Conservation (phyloP, 2,888 invertebrate species). For the Cryptocheilus praepositus region DNA sequence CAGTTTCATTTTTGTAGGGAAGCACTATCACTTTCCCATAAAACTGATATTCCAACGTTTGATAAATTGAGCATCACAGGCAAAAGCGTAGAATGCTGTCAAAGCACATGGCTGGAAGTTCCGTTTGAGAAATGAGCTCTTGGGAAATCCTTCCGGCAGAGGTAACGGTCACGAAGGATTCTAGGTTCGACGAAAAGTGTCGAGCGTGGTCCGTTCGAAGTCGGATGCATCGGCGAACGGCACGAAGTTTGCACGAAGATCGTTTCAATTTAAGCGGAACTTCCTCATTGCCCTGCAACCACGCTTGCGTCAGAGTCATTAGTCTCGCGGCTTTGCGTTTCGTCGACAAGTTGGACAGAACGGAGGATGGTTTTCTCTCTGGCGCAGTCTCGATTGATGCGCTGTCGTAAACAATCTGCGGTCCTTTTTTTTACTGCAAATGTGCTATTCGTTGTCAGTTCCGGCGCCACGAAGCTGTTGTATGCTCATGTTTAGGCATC, state of each 20-base stretch:
- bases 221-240: not conserved
- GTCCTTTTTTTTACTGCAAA: not conserved
- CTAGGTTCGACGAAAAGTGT: not conserved
- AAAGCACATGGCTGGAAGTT: no score
- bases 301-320: constrained; percentile 24
- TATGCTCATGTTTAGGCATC: no score
- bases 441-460: constrained; percentile 6
- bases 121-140: not conserved
- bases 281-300: constrained; percentile 52
- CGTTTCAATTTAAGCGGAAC: constrained; percentile 55
- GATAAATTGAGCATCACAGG: no score
- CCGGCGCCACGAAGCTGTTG: not conserved
- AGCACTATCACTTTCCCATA: no score
- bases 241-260: constrained; percentile 36
- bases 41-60: no score
- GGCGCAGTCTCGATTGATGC: no score
- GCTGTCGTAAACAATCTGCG: no score
- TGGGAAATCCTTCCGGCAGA: constrained; percentile 6
- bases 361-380: no score
- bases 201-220: not conserved
- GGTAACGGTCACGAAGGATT: not conserved
- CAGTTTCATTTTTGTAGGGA: no score
- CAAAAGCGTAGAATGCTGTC: no score
- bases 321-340: not conserved
- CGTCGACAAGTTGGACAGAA: no score